phyloP scores from a whole-genome alignment of 1,140 invertebrate species.

The Choristoneura fumiferana region DNA sequence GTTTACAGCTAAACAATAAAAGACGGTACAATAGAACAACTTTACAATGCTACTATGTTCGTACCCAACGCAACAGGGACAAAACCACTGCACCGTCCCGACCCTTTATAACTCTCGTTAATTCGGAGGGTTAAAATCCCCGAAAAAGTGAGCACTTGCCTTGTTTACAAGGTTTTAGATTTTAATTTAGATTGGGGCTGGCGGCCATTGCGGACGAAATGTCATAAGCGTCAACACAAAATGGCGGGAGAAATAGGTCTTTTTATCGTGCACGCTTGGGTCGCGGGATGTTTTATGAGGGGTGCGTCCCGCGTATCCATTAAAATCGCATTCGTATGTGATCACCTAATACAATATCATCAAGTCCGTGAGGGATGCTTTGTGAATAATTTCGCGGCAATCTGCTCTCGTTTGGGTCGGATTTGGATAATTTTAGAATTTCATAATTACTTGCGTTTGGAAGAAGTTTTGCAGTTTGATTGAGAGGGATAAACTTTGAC shows the following conservation, averaged over 20 bases:
- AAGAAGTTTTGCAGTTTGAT: constrained; percentile 1
- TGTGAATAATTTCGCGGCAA: constrained; percentile 76
- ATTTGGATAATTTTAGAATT: constrained; percentile 63
- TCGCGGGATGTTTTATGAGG: constrained; percentile 36
- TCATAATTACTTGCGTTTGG: constrained; percentile 40
- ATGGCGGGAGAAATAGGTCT: constrained; percentile 41
- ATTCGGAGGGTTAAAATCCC: constrained; percentile 78
- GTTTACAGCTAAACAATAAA: too few species aligned
- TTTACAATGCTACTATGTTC: not conserved
- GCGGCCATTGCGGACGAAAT: constrained; percentile 34
- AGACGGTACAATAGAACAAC: too few species aligned
- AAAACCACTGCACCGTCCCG: constrained; percentile 45
- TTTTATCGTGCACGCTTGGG: constrained; percentile 40
- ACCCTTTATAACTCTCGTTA: constrained; percentile 70
- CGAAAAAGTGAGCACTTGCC: constrained; percentile 80
- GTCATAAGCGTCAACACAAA: constrained; percentile 46
- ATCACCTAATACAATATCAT: constrained; percentile 80
- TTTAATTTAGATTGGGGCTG: constrained; percentile 80
- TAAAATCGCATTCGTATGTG: constrained; percentile 79
- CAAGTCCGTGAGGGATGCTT: constrained; percentile 66
- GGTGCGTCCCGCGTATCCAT: constrained; percentile 59
- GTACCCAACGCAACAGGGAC: constrained; percentile 28
- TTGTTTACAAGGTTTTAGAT: constrained; percentile 81
- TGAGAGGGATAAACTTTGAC: too few species aligned
- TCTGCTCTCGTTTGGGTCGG: constrained; percentile 67